These are phyloP conservation scores for Megaleporinus macrocephalus DNA, from an alignment of 2,113 vertebrate genomes.

Conservation along the genomic window DNA sequence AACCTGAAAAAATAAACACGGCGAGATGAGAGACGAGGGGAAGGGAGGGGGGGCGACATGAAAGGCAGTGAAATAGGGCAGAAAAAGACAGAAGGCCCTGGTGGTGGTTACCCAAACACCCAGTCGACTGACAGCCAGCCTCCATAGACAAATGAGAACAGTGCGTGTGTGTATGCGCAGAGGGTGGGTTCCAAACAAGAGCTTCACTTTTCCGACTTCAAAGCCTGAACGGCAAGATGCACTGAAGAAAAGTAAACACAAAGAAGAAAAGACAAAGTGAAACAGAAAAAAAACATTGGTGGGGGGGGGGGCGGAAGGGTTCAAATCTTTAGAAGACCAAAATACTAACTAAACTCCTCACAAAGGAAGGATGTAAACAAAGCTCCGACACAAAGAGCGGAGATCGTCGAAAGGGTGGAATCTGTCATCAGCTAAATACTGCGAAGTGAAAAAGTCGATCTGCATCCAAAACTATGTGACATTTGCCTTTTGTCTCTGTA, in stretches of 20 bases:
- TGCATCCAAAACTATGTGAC: not conserved
- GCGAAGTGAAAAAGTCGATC: not conserved
- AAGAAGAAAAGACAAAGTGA: conserved; percentile 35
- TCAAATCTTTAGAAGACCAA: conserved; percentile 45
- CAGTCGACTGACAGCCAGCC: conserved; percentile 42
- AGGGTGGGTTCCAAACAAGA: conserved; percentile 43
- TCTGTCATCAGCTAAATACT: conserved; percentile 19
- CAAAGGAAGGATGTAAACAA: conserved; percentile 46
- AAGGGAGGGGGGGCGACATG: conserved; percentile 37
- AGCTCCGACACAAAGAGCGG: conserved; percentile 20
- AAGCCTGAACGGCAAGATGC: conserved; percentile 44
- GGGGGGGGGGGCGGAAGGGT: not conserved
- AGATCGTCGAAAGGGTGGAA: conserved; percentile 5
- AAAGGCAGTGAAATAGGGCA: conserved; percentile 56
- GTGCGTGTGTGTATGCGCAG: conserved; percentile 32
- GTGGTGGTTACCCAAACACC: conserved; percentile 45
- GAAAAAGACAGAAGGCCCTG: conserved; percentile 51
- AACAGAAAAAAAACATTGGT: not conserved
- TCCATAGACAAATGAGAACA: conserved; percentile 42
- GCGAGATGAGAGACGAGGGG: conserved; percentile 35
- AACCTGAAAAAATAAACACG: conserved; percentile 41
- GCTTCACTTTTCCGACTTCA: conserved; percentile 44
- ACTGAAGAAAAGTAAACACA: conserved; percentile 42
- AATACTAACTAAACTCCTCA: conserved; percentile 42
- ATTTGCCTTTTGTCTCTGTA: conserved; percentile 3